phyloP scores from a whole-genome alignment of 2,113 vertebrate species.

The Apodemus sylvaticus region DNA sequence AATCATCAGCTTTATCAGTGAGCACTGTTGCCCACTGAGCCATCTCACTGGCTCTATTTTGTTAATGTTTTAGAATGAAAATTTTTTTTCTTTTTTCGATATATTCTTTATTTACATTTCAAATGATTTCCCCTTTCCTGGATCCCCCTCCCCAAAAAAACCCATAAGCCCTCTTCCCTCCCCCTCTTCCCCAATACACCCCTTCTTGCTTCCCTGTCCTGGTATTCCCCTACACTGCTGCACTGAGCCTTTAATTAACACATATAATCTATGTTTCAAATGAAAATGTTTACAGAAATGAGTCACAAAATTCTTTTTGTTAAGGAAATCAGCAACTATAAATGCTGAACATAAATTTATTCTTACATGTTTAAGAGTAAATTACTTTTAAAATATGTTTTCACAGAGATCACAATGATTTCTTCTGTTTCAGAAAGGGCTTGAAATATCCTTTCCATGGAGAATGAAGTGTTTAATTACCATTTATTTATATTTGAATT shows the following conservation, averaged over 20 bases:
- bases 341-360: slow-evolving; percentile 14
- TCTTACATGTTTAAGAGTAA: background rate
- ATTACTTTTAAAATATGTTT: background rate
- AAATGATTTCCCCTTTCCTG: too few relatives aligned
- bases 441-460: slow-evolving; percentile 57
- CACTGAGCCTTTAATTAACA: too few relatives aligned
- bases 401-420: slow-evolving; percentile 26
- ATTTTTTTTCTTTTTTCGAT: too few relatives aligned
- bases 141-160: too few relatives aligned
- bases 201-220: too few relatives aligned
- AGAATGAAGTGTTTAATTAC: slow-evolving; percentile 45
- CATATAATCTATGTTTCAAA: slow-evolving; percentile 12
- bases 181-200: too few relatives aligned
- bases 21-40: background rate
- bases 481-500: slow-evolving; percentile 59
- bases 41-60: background rate
- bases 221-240: too few relatives aligned
- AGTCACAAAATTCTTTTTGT: slow-evolving; percentile 24
- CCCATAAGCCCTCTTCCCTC: too few relatives aligned
- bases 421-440: slow-evolving; percentile 9
- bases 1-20: background rate
- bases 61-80: background rate
- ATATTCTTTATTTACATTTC: too few relatives aligned
- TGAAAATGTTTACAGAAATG: slow-evolving; percentile 19
- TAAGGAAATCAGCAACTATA: slow-evolving; percentile 28